Conservation (phyloP, 2,888 invertebrate species). For the Synergus umbraculus region DNA sequence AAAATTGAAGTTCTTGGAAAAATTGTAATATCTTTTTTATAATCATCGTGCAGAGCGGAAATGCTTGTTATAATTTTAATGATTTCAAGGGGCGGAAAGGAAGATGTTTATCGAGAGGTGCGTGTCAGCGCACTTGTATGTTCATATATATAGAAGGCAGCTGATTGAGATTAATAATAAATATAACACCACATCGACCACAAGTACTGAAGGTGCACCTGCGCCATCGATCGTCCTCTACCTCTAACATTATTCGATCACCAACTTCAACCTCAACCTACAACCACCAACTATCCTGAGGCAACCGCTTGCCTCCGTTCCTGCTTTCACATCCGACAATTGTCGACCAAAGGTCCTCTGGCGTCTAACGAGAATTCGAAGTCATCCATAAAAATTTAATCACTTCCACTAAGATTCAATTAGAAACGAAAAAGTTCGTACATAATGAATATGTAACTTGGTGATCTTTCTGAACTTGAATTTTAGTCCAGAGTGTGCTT, state of each 20-base stretch:
- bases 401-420: neutral
- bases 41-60: too few species aligned
- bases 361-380: constrained; percentile 4
- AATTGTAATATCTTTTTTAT: too few species aligned
- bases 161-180: constrained; percentile 23
- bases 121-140: neutral
- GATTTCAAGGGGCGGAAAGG: neutral
- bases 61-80: too few species aligned
- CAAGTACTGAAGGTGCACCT: constrained; percentile 48
- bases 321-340: neutral
- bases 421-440: neutral
- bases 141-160: neutral
- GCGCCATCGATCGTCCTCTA: constrained; percentile 65
- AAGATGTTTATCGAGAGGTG: neutral
- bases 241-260: constrained; percentile 53
- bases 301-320: constrained; percentile 31
- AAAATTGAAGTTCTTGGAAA: too few species aligned
- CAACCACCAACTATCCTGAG: constrained; percentile 55
- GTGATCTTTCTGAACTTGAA: neutral
- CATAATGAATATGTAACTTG: neutral
- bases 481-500: neutral
- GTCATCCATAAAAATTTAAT: neutral
- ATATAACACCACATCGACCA: constrained; percentile 11
- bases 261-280: constrained; percentile 61
- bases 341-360: neutral